Evolutionary conservation across 2,888 invertebrate genomes (phyloP).

Genomic region (Lucinisca nassula): DNA sequence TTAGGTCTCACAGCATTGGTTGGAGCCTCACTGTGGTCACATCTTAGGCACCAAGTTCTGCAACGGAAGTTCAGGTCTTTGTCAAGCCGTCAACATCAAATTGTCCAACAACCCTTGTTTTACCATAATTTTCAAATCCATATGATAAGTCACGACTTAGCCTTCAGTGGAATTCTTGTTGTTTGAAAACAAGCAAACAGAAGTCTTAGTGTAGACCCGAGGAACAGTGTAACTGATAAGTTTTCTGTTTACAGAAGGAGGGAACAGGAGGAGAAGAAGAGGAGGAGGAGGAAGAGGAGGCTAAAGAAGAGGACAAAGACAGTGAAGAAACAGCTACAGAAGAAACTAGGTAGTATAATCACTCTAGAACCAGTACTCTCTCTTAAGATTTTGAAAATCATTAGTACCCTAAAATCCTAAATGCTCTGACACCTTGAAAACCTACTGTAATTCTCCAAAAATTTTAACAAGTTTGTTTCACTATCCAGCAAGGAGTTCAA

Average conservation of each 20-base stretch:
- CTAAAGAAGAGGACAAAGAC: slow-evolving; percentile 57
- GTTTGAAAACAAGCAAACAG: background rate
- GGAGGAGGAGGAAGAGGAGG: slow-evolving; percentile 67
- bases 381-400: background rate
- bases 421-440: too few species aligned
- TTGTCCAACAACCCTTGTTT: background rate
- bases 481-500: too few species aligned
- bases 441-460: too few species aligned
- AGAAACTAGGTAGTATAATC: background rate
- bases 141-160: background rate
- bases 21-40: too few species aligned
- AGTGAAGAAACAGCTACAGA: slow-evolving; percentile 35
- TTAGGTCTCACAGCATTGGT: too few species aligned
- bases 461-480: too few species aligned
- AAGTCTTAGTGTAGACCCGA: background rate
- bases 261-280: slow-evolving; percentile 46
- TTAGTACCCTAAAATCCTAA: background rate
- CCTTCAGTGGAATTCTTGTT: background rate
- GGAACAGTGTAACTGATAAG: too few species aligned
- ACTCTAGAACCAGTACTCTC: background rate
- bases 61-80: background rate
- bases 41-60: too few species aligned
- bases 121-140: background rate
- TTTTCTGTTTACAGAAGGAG: slow-evolving; percentile 14
- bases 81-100: background rate